Percentiles rank a stretch among this genome's conserved stretches.
Evolutionary conservation across 92 coral and sea anemone species (phyloP).

Genomic region (Diadumene lineata): DNA sequence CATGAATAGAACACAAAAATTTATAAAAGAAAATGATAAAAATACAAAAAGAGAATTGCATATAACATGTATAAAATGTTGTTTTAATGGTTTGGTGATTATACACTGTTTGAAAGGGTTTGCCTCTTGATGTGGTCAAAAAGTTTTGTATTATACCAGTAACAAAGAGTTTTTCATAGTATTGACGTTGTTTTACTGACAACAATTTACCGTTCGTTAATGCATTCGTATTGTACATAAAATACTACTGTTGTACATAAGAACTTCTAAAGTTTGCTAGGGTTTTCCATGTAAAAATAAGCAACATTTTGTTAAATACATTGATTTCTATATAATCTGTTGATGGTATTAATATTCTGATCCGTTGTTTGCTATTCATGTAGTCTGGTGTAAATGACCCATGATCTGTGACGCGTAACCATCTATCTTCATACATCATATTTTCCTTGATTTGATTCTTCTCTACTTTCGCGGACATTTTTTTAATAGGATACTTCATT

Average conservation of each 20-base stretch:
- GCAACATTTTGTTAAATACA: slow-evolving; percentile 68
- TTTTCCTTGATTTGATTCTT: background rate
- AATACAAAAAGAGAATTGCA: slow-evolving; percentile 11
- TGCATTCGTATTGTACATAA: slow-evolving; percentile 24
- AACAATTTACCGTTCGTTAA: slow-evolving; percentile 16
- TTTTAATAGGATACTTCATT: background rate
- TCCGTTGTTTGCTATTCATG: background rate
- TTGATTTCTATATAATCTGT: slow-evolving; percentile 36
- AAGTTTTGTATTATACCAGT: slow-evolving; percentile 18
- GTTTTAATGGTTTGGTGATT: slow-evolving; percentile 7
- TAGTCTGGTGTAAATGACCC: background rate
- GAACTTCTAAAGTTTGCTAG: slow-evolving; percentile 62
- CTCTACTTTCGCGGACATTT: background rate
- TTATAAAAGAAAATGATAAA: slow-evolving; percentile 3
- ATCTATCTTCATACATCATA: background rate
- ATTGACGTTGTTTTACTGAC: background rate
- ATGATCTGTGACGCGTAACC: background rate
- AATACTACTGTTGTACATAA: slow-evolving; percentile 55
- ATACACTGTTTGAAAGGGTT: slow-evolving; percentile 13
- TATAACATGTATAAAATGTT: background rate
- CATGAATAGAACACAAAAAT: background rate
- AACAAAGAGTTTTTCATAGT: background rate
- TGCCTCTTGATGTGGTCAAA: slow-evolving; percentile 15
- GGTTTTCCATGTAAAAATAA: slow-evolving; percentile 69
- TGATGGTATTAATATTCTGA: background rate